Evolutionary conservation across 2,797 vertebrate species (phyloP), one percentile per base, ranked within the genome.

Genomic region (Furcifer pardalis): DNA sequence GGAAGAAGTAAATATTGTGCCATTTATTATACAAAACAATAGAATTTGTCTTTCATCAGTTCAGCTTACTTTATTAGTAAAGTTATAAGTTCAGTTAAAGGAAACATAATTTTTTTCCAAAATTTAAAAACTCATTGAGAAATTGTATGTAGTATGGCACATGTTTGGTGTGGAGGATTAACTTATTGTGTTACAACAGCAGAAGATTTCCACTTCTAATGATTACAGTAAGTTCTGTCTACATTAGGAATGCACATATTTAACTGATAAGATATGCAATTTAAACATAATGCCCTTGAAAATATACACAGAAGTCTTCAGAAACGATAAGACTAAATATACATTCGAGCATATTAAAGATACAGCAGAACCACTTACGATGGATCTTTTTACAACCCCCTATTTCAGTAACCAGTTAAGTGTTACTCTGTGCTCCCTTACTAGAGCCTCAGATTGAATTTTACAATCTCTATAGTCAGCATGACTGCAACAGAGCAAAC

Each of bases 201-300:
- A 95, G 60, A 92, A 89, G 49, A 93, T 86, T 89, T 88, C 87
- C 89, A 94, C 72, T 90, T 77, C 90, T 89, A 82, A 80, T 74
- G 91, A 7, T 92, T 86, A 91, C 83, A 88, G 87, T 83, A 91
- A 10, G 42, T 46, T 92, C 89, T 84, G 75, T 90, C 85, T 93
- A 93, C 85, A 89, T 89, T 92, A 94, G 93, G 93, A 91, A 93
- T 94, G 94, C 91, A 75, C 71, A 90, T 92, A 88, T 89, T 84
- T 79, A 89, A 92, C 49, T 74, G 90, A 88, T 77, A 62, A 46
- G 88, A 63, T 92, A 93, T 90, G 75, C 49, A 87, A 90, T 82
- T 93, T 85, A 77, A 82, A 90, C 68, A 90, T 35, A 88, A 74
- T 86, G 86, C 89, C 89, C 86, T 89, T 85, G 87, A 79, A 86